Evolutionary conservation across 2,888 invertebrate species (phyloP), one percentile per base, ranked within the genome.

Genomic region (Homarus gammarus): DNA sequence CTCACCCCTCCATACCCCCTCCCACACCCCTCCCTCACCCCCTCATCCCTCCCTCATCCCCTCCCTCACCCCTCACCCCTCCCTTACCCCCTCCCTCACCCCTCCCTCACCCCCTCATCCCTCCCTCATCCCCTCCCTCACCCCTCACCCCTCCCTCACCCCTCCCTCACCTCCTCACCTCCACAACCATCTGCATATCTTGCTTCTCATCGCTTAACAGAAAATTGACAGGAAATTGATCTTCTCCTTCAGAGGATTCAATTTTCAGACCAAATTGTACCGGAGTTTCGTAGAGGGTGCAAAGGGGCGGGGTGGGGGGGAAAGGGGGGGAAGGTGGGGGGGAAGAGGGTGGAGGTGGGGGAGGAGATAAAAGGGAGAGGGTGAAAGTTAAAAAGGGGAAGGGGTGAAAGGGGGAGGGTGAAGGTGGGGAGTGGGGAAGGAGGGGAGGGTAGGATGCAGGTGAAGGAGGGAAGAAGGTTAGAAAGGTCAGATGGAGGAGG

Each of bases 201-300:
- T 56, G 61, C 40, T 40, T 38, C n/a, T 68, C 81, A 27, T 68
- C 81, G 81, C 64, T 61, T 81, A 81, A 81, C 81, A 81, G 81
- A 81, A 78, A 68, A 81, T 81, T 81, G 81, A 81, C 40, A 61
- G 81, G 81, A 81, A 81, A 81, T 81, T 81, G 81, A 81, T 81
- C 81, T 81, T 81, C 79, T 81, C 61, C 68, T 81, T 64, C 81
- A 81, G 40, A 40, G 33, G 40, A 38, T 81, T 68, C 68, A 64
- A 81, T 68, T 64, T 81, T 81, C 68, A n/a, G 40, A 22, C 27
- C 64, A 81, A 81, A 64, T 81, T 81, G 79, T 79, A 68, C 33
- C 61, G 38, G n/a, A 61, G 27, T n/a, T 27, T n/a, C 18, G 18
- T 33, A 22, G 44, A 33, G 49, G 6, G 77, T 22, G 5, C 5